Base-by-base conservation (phyloP, 1,140 invertebrate species). In the Stegodyphus mimosarum region DNA sequence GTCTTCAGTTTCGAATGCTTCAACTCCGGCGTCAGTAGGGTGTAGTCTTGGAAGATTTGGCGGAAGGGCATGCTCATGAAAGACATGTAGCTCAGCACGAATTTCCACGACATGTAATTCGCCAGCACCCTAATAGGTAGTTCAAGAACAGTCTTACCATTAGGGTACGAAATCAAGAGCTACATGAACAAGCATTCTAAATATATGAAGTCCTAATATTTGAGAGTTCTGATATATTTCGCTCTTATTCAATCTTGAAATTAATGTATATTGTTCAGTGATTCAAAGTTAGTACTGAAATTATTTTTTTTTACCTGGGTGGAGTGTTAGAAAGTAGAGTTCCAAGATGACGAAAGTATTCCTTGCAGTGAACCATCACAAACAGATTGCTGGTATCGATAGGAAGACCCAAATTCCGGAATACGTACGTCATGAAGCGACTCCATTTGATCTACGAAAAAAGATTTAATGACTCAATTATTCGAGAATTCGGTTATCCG, bases 51-150 rank as follows among this genome's bases (percentile, higher is more conserved):
- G 17, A 86, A 86, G 17, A 86, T 86, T 15, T 86, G 83, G 0
- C 83, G 66, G 52, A 86, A 86, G 15, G 83, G 83, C 83, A 78
- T 78, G 10, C 83, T 86, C 83, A 86, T 86, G 75, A 86, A 86
- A 51, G 83, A 86, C 83, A 78, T 86, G 67, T 86, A 78, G 48
- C 75, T 73, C 9, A 86, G n/a, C 11, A 86, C 83, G 52, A 86
- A 86, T n/a, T 86, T 86, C 83, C 83, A 86, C 0, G 83, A 86
- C 75, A 86, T 86, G 53, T 77, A 86, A 67, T 86, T 86, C 3
- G 83, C 83, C 15, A 86, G 49, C 2, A 67, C 78, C 13, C 83
- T 86, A 2, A 2, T 9, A 33, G 33, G 33, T 33, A 33, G 33
- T 33, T 33, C 33, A 33, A 33, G 33, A 33, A 33, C 33, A n/a